Percentiles rank a stretch among this genome's conserved stretches.
These are phyloP conservation scores for Pongo pygmaeus DNA, from an alignment of 2,113 vertebrate species.

Conservation along the genomic window DNA sequence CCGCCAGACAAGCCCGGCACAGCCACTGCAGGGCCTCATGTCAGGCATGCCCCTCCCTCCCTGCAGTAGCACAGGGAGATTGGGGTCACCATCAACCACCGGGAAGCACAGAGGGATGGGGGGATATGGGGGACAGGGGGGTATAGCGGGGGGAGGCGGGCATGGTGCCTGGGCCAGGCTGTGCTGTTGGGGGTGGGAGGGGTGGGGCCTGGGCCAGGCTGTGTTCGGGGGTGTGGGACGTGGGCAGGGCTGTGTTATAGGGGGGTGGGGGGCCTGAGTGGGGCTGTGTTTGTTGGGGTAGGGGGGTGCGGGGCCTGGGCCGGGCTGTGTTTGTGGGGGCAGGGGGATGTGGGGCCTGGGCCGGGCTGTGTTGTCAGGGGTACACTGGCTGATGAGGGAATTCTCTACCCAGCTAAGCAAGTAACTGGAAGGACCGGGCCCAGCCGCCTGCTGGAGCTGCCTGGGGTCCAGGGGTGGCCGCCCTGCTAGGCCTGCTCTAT, in stretches of 20 bases:
- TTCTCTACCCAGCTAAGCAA: rapidly evolving
- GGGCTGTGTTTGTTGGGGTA: too few species aligned
- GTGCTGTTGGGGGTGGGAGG: too few species aligned
- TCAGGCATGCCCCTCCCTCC: rapidly evolving
- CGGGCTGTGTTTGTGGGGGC: too few species aligned
- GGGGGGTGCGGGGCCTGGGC: too few species aligned
- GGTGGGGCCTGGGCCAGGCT: too few species aligned
- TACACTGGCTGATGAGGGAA: neutral
- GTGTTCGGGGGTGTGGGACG: neutral
- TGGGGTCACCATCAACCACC: rapidly evolving
- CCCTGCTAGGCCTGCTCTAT: neutral
- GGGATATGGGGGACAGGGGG: too few species aligned
- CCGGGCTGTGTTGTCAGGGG: neutral
- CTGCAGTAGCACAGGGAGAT: neutral
- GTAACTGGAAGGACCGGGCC: rapidly evolving
- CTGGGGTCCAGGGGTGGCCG: neutral
- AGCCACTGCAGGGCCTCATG: neutral
- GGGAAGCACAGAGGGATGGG: neutral
- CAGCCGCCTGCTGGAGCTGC: neutral
- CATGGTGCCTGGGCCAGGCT: too few species aligned
- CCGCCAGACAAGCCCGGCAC: too few species aligned
- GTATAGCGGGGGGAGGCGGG: too few species aligned
- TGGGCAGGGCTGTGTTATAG: too few species aligned
- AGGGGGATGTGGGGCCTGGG: neutral
- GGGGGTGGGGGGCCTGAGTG: too few species aligned